These are phyloP conservation scores for Neoarius graeffei DNA, from an alignment of 2,113 vertebrate species.

Conservation along the genomic window DNA sequence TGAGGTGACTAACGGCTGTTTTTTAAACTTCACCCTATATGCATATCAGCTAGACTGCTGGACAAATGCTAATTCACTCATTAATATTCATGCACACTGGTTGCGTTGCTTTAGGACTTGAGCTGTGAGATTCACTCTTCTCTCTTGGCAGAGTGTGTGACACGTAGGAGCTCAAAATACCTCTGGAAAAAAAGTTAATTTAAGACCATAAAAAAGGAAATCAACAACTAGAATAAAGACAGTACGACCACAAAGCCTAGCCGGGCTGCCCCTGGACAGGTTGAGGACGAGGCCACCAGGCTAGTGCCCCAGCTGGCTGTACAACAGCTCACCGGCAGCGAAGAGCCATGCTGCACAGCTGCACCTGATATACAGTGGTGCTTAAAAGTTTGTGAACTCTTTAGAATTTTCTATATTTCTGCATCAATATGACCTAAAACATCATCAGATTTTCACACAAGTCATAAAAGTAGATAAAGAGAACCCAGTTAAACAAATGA, in stretches of 20 bases:
- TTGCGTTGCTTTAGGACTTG: not conserved
- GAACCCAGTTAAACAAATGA: too few relatives aligned
- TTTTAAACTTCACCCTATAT: not conserved
- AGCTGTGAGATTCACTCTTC: not conserved
- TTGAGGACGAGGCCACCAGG: not conserved
- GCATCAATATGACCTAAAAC: too few relatives aligned
- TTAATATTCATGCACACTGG: not conserved
- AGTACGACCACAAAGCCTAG: not conserved
- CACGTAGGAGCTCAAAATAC: not conserved
- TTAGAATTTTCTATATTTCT: too few relatives aligned
- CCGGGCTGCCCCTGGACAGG: not conserved
- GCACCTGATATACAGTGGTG: too few relatives aligned
- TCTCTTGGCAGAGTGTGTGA: not conserved
- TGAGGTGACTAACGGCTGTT: not conserved
- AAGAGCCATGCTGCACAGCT: not conserved
- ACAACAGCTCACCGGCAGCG: not conserved
- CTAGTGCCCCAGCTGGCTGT: not conserved
- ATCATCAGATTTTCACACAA: too few relatives aligned
- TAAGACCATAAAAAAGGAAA: not conserved
- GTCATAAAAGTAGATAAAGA: too few relatives aligned
- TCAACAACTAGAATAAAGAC: not conserved
- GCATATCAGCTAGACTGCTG: not conserved
- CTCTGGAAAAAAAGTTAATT: not conserved
- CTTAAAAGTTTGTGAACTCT: too few relatives aligned
- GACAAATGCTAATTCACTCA: not conserved